Percentiles rank a stretch among this genome's conserved stretches.
Evolutionary conservation across 2,797 vertebrate species (phyloP).

Genomic region (Malacoctenus gilli): DNA sequence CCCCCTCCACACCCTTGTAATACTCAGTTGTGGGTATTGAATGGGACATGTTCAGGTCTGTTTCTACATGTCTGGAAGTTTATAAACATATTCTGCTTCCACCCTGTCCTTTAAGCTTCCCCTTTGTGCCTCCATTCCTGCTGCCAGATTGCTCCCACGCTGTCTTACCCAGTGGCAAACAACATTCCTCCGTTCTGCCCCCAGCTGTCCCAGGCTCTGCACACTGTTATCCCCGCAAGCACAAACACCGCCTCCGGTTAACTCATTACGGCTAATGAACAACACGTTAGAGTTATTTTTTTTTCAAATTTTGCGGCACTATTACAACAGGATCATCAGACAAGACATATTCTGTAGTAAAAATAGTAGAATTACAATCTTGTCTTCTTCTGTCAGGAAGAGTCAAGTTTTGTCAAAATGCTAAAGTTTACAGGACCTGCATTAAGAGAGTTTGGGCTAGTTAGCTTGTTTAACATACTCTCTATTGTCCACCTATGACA

Average conservation of each 20-base stretch:
- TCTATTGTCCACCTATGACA: no score
- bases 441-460: no score
- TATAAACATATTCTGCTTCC: slow-evolving; percentile 47
- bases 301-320: no score
- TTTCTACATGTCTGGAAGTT: slow-evolving; percentile 51
- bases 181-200: slow-evolving; percentile 73
- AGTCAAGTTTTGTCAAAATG: no score
- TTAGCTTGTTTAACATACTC: no score
- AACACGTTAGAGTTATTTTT: no score
- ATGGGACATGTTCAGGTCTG: slow-evolving; percentile 67
- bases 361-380: no score
- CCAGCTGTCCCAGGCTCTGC: slow-evolving; percentile 47
- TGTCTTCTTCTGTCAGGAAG: no score
- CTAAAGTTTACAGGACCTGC: no score
- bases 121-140: slow-evolving; percentile 47
- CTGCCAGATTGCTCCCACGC: slow-evolving; percentile 65
- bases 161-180: slow-evolving; percentile 67
- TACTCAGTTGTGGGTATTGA: slow-evolving; percentile 24
- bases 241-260: slow-evolving; percentile 5
- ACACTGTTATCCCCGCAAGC: slow-evolving; percentile 52
- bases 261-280: background rate
- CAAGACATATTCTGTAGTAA: no score
- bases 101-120: slow-evolving; percentile 47
- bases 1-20: slow-evolving; percentile 8
- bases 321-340: no score